These are phyloP conservation scores for Plecotus auritus DNA, from an alignment of 2,113 vertebrate genomes.

Conservation along the genomic window DNA sequence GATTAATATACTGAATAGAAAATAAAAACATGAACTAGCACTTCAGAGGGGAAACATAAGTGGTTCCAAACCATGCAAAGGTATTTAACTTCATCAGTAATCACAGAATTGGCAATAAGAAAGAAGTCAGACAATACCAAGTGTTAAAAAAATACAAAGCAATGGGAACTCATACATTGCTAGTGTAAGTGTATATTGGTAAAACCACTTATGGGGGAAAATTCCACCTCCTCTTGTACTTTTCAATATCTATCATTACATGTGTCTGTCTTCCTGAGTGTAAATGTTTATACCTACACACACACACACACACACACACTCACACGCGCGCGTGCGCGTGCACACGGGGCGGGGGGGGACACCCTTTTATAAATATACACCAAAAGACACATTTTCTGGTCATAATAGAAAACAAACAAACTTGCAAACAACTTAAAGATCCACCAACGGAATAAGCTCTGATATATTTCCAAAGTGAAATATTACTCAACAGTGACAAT, in stretches of 20 bases:
- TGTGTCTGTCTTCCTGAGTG: neutral
- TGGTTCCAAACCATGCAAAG: neutral
- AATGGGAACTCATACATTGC: conserved; percentile 18
- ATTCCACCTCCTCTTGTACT: neutral
- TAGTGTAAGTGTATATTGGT: neutral
- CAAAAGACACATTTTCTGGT: neutral
- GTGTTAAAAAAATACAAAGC: neutral
- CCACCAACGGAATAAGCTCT: neutral
- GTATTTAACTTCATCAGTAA: conserved; percentile 10
- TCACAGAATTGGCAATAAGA: neutral
- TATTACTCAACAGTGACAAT: neutral
- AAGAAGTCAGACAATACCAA: conserved; percentile 6
- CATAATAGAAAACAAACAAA: neutral
- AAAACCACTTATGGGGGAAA: neutral
- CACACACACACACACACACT: neutral
- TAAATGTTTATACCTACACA: neutral
- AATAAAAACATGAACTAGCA: neutral
- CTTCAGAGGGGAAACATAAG: conserved; percentile 1
- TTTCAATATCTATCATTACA: neutral
- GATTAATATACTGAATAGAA: neutral
- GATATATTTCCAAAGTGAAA: neutral
- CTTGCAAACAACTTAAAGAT: neutral
- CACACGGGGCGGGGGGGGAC: no score
- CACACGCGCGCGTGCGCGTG: neutral
- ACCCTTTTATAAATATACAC: neutral